phyloP scores from a whole-genome alignment of 1,140 invertebrate genomes.

The Grapholita molesta region DNA sequence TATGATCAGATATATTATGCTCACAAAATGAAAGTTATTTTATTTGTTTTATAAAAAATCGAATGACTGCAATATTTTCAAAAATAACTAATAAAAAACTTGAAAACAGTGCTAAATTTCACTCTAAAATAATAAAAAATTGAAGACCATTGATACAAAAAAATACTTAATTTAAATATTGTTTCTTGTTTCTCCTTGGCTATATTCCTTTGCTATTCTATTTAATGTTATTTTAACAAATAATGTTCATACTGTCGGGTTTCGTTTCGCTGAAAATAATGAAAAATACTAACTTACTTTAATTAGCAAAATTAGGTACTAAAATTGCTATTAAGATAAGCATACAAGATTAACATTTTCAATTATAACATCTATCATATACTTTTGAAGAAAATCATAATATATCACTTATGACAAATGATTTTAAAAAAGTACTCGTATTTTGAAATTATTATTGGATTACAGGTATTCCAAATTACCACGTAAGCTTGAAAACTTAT shows the following conservation, averaged over 20 bases:
- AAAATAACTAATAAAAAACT: not conserved
- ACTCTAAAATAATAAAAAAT: too few relatives aligned
- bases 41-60: not conserved
- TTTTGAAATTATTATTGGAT: too few relatives aligned
- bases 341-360: not conserved
- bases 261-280: not conserved
- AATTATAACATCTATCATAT: too few relatives aligned
- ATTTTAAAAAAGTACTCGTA: too few relatives aligned
- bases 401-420: too few relatives aligned
- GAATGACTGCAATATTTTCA: not conserved
- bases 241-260: not conserved
- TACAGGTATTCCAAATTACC: too few relatives aligned
- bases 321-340: not conserved
- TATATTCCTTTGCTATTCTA: not conserved
- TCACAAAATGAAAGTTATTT: not conserved
- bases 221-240: not conserved
- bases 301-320: too few relatives aligned
- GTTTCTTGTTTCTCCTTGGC: not conserved
- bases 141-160: too few relatives aligned
- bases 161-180: too few relatives aligned
- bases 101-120: not conserved
- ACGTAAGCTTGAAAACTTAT: too few relatives aligned
- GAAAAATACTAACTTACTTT: too few relatives aligned
- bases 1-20: not conserved
- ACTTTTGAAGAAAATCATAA: too few relatives aligned